Evolutionary conservation across 1,140 invertebrate genomes (phyloP).

Genomic region (Magallana gigas): DNA sequence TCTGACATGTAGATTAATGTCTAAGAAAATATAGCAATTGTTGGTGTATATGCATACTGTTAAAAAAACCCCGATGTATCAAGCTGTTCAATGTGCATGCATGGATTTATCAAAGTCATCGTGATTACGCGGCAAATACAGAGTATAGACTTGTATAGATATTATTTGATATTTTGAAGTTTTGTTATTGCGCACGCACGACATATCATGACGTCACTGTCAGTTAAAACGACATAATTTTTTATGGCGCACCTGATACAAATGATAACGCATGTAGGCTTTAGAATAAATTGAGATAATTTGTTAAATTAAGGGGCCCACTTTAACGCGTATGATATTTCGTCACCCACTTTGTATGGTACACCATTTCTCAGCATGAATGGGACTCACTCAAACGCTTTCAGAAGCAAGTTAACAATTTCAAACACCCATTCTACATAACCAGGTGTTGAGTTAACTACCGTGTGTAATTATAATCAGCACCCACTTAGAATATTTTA

Average conservation of each 20-base stretch:
- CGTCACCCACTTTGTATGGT: slow-evolving; percentile 20
- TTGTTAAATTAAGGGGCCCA: neutral
- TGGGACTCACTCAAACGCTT: neutral
- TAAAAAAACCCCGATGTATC: too few species aligned
- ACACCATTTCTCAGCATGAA: slow-evolving; percentile 5
- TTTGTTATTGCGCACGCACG: neutral
- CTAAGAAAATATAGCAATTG: too few species aligned
- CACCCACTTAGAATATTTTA: slow-evolving; percentile 1
- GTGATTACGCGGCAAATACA: too few species aligned
- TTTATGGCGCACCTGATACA: neutral
- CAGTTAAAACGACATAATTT: neutral
- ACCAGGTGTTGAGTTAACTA: slow-evolving; percentile 7
- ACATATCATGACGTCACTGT: neutral
- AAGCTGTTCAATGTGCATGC: too few species aligned
- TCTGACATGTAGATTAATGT: too few species aligned
- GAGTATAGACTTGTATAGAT: too few species aligned
- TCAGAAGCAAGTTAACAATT: neutral
- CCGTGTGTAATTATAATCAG: slow-evolving; percentile 10
- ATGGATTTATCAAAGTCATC: too few species aligned
- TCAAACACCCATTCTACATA: neutral
- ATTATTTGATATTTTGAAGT: neutral
- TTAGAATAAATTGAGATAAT: neutral
- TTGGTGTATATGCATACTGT: too few species aligned
- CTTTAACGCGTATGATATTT: neutral
- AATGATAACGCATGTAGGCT: neutral